Evolutionary conservation across 2,888 invertebrate species (phyloP), one percentile per base, ranked within the genome.

Genomic region (Dascillus cervinus): DNA sequence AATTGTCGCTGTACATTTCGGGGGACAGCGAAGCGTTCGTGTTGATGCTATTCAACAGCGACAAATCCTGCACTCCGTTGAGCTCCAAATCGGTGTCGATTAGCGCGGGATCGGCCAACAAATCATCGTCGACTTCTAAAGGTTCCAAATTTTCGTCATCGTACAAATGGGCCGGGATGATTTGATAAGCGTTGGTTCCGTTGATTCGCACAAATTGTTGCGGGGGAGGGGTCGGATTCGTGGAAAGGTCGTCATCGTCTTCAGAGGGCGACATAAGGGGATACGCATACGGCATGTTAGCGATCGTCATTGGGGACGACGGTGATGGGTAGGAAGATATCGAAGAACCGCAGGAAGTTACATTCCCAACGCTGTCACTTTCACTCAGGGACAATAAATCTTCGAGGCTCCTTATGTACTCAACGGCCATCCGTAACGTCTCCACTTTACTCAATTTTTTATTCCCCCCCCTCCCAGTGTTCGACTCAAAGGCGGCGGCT

Each of bases 361-460:
- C 12, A 13, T 34, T 39, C 13, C 28, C 30, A n/a, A 24, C 26
- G 14, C 26, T 13, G 21, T 33, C 32, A 11, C 23, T 37, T 29
- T 75, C 74, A 2, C 81, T 79, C 29, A 80, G 75, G 13, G 80
- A 78, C 4, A 90, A 61, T 21, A 90, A 60, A 48, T 75, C 75
- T 58, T 90, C 86, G 29, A 91, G 66, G 41, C 83, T 85, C 41
- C 84, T 67, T 42, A 91, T 91, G 54, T 91, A 91, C 55, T 90
- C 89, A 1, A 91, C 88, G 4, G 90, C 91, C 81, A 89, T 88
- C 26, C 87, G 72, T 22, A 91, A 63, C 0, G 91, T 91, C 65
- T 91, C 91, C 2, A 89, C 88, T 70, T 89, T 89, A 51, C 85
- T 85, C 3, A 87, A 65, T 53, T 89, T 89, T 54, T 87, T 88